Evolutionary conservation across 2,888 invertebrate species (phyloP).

Genomic region (Blera fallax): DNA sequence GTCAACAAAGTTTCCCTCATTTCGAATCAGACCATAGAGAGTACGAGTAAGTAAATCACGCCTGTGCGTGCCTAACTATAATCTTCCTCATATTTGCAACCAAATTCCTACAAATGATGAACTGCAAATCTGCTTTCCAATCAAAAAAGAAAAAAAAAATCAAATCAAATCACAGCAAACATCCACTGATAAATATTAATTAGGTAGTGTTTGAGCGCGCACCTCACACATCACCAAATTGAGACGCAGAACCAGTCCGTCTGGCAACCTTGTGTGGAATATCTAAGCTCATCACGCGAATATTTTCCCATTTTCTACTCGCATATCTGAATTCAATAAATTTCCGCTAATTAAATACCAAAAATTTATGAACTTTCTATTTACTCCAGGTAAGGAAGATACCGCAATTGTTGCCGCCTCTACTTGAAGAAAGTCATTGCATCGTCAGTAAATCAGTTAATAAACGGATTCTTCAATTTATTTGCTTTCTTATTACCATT

Average conservation of each 20-base stretch:
- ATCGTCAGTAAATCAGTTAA: slow-evolving; percentile 24
- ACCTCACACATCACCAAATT: slow-evolving; percentile 15
- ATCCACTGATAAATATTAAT: slow-evolving; percentile 37
- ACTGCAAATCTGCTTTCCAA: slow-evolving; percentile 25
- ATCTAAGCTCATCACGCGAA: slow-evolving; percentile 43
- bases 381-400: not conserved
- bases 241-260: slow-evolving; percentile 25
- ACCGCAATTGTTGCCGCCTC: not conserved
- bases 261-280: slow-evolving; percentile 32
- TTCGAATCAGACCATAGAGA: slow-evolving; percentile 5
- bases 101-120: slow-evolving; percentile 17
- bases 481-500: slow-evolving; percentile 37
- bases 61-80: slow-evolving; percentile 24
- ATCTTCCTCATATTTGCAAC: not conserved
- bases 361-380: slow-evolving; percentile 50
- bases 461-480: slow-evolving; percentile 16
- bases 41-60: not conserved
- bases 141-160: slow-evolving; percentile 1
- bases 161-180: slow-evolving; percentile 3
- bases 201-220: not conserved
- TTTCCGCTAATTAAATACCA: slow-evolving; percentile 53
- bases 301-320: slow-evolving; percentile 21
- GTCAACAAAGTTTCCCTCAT: not conserved
- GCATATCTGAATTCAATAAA: slow-evolving; percentile 18
- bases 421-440: slow-evolving; percentile 47